A percentile compares a stretch with the other conserved stretches of the same genome.
These are phyloP conservation scores for Pogonognathellus flavescens DNA, from an alignment of 1,140 invertebrate species.

Conservation along the genomic window DNA sequence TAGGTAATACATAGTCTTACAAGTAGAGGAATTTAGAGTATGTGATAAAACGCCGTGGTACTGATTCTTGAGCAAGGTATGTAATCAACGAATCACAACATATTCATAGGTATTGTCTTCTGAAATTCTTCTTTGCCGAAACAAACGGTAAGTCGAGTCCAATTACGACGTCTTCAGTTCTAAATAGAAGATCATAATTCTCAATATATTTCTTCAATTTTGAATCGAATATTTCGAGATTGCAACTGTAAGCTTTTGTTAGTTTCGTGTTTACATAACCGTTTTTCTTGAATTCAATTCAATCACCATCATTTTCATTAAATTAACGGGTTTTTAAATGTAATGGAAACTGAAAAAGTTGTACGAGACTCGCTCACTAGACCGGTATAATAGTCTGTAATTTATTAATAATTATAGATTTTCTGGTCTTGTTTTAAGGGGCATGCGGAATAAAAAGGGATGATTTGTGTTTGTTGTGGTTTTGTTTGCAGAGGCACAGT, in stretches of 20 bases:
- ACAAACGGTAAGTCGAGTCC: slow-evolving; percentile 45
- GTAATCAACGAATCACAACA: slow-evolving; percentile 52
- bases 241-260: too few species aligned
- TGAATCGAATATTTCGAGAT: background rate
- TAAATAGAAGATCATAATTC: background rate
- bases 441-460: slow-evolving; percentile 40
- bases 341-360: slow-evolving; percentile 16
- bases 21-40: background rate
- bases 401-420: slow-evolving; percentile 54
- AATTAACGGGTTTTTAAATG: background rate
- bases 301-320: background rate
- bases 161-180: slow-evolving; percentile 29
- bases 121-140: slow-evolving; percentile 42
- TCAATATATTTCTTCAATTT: background rate
- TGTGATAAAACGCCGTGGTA: slow-evolving; percentile 22
- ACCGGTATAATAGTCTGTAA: slow-evolving; percentile 46
- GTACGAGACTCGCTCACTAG: slow-evolving; percentile 34
- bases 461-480: slow-evolving; percentile 61
- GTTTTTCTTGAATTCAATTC: background rate
- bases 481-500: slow-evolving; percentile 67
- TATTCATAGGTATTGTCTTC: slow-evolving; percentile 42
- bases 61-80: slow-evolving; percentile 54
- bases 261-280: background rate
- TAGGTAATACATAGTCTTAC: background rate
- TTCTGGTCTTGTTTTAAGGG: slow-evolving; percentile 48